Conservation (phyloP, 2,797 vertebrate species). For the Centropyge bicolor region DNA sequence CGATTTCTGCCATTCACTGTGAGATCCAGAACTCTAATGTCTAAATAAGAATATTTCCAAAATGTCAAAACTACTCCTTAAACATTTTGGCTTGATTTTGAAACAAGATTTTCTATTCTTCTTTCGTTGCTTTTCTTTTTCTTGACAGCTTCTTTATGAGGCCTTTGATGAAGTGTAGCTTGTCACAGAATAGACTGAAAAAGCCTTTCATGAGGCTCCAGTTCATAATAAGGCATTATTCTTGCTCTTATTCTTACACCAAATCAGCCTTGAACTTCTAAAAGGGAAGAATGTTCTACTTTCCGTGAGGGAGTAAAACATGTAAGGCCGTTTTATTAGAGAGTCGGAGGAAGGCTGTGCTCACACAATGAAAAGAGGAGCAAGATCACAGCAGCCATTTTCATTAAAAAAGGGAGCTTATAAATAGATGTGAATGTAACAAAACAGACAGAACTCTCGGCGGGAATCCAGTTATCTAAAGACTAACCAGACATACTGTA, state of each 20-base stretch:
- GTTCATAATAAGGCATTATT: constrained; percentile 12
- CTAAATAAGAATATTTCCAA: not conserved
- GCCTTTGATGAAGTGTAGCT: constrained; percentile 21
- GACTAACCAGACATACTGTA: constrained; percentile 69
- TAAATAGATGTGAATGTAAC: constrained; percentile 61
- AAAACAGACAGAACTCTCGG: constrained; percentile 57
- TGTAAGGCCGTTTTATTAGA: constrained; percentile 56
- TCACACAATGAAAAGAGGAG: constrained; percentile 34
- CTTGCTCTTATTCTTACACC: constrained; percentile 15
- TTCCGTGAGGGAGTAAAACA: constrained; percentile 49
- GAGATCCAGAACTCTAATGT: too few species aligned
- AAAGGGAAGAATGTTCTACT: constrained; percentile 19
- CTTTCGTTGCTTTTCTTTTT: constrained; percentile 6
- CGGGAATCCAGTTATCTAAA: constrained; percentile 59
- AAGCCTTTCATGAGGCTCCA: constrained; percentile 38
- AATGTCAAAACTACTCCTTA: not conserved
- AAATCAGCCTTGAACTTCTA: constrained; percentile 22
- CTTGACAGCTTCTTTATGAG: constrained; percentile 18
- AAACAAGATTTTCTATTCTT: not conserved
- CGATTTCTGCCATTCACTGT: not conserved
- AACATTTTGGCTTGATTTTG: constrained; percentile 7
- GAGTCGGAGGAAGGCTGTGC: constrained; percentile 39
- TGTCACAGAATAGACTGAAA: not conserved
- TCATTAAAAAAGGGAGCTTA: constrained; percentile 57
- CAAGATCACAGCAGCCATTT: constrained; percentile 50